Evolutionary conservation across 2,113 vertebrate species (phyloP).

Genomic region (Sterrhoptilus dennistouni): DNA sequence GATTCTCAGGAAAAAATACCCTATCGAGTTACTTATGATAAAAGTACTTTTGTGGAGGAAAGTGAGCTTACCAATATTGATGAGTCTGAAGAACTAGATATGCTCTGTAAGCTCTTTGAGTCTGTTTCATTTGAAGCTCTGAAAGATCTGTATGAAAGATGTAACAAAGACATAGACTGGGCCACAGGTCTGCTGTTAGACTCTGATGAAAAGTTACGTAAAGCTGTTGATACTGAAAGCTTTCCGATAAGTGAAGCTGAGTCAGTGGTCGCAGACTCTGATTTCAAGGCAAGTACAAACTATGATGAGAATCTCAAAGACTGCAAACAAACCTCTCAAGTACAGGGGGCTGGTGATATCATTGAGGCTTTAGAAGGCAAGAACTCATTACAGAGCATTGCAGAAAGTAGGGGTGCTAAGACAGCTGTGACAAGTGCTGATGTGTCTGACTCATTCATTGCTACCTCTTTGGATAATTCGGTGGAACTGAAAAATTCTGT

Average conservation of each 20-base stretch:
- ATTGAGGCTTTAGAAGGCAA: background rate
- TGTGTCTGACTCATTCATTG: background rate
- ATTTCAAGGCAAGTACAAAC: constrained; percentile 44
- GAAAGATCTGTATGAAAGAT: constrained; percentile 94
- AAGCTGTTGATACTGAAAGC: constrained; percentile 70
- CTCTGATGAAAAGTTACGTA: constrained; percentile 86
- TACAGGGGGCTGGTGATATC: background rate
- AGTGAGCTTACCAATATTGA: constrained; percentile 76
- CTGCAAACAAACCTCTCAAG: background rate
- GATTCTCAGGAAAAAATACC: constrained; percentile 77
- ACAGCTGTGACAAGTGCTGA: background rate
- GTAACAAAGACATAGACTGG: constrained; percentile 93
- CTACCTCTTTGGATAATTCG: background rate
- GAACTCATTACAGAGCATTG: background rate
- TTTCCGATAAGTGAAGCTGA: constrained; percentile 25
- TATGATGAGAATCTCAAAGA: background rate
- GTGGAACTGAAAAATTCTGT: background rate
- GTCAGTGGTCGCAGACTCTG: background rate
- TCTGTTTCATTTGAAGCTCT: constrained; percentile 87
- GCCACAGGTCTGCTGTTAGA: constrained; percentile 91
- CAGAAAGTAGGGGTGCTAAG: background rate
- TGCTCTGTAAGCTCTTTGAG: constrained; percentile 88
- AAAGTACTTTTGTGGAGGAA: constrained; percentile 91
- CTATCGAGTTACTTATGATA: constrained; percentile 86
- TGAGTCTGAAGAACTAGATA: constrained; percentile 82